These are phyloP conservation scores for Bryconaethiops microstoma DNA, from an alignment of 2,797 vertebrate species.

Conservation along the genomic window DNA sequence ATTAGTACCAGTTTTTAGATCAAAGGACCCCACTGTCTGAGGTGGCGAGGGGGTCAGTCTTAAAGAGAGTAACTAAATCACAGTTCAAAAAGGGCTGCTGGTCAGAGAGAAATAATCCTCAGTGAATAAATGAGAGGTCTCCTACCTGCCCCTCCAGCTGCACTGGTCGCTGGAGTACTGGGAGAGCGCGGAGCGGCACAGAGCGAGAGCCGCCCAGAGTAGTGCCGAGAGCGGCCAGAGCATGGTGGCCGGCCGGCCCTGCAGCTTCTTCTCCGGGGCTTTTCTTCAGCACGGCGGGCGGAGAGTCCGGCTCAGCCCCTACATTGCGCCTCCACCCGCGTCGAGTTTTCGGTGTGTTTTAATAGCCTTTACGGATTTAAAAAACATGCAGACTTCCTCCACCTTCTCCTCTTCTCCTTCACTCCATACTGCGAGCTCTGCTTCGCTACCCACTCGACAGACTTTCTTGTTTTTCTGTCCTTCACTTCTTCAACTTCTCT, in stretches of 20 bases:
- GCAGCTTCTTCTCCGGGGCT: constrained; percentile 55
- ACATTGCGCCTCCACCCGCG: constrained; percentile 70
- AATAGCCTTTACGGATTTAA: too few species aligned
- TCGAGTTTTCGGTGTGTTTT: constrained; percentile 5
- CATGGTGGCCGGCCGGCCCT: constrained; percentile 73
- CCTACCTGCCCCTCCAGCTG: constrained; percentile 97
- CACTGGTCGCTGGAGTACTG: constrained; percentile 97
- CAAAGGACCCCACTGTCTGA: too few species aligned
- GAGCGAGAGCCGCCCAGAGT: constrained; percentile 75
- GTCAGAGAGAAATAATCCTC: too few species aligned
- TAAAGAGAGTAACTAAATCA: too few species aligned
- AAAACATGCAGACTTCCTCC: not conserved
- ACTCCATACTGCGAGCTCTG: constrained; percentile 43
- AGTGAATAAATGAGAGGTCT: not conserved
- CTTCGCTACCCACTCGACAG: not conserved
- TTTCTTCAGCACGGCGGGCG: constrained; percentile 53
- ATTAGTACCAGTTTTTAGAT: too few species aligned
- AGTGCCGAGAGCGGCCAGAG: constrained; percentile 74
- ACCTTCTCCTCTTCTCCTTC: not conserved
- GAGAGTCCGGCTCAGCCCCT: constrained; percentile 59
- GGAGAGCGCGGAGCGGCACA: constrained; percentile 78
- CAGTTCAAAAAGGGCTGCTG: too few species aligned
- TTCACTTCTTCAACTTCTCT: constrained; percentile 28
- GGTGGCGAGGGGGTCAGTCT: too few species aligned
- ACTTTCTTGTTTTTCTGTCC: not conserved